These are phyloP conservation scores for Athalia cordata DNA, from an alignment of 2,888 invertebrate genomes.

Conservation along the genomic window DNA sequence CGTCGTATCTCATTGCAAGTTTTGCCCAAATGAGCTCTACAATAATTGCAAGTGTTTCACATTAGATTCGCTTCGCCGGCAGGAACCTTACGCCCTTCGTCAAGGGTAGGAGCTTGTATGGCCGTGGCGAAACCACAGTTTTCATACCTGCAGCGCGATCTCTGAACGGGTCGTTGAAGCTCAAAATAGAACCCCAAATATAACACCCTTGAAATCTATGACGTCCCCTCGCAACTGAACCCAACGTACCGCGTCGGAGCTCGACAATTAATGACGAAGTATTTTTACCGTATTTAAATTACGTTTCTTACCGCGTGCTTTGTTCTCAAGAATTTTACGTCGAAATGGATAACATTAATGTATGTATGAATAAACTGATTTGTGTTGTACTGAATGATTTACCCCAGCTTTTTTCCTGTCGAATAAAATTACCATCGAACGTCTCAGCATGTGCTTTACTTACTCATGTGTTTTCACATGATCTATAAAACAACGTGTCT, in stretches of 20 bases:
- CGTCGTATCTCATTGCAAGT: no score
- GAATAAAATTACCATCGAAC: no score
- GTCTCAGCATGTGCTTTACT: no score
- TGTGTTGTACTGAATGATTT: background rate
- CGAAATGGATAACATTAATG: conserved; percentile 34
- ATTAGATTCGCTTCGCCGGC: no score
- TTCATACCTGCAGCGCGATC: conserved; percentile 35
- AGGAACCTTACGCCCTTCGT: no score
- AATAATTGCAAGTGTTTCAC: no score
- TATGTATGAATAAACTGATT: conserved; percentile 6
- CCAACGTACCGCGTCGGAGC: no score
- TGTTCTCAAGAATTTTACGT: conserved; percentile 12
- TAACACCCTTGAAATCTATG: background rate
- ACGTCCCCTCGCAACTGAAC: no score
- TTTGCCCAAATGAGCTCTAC: no score
- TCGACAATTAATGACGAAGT: background rate
- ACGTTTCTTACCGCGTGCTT: conserved; percentile 1
- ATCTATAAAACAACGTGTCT: no score
- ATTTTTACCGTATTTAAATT: background rate
- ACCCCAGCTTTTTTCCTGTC: background rate
- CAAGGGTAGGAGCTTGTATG: background rate
- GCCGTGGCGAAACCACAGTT: background rate
- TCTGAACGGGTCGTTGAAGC: conserved; percentile 42
- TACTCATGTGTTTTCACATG: no score
- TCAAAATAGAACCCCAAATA: background rate